Base-by-base conservation (phyloP, 2,888 invertebrate genomes). In the Salticus scenicus region DNA sequence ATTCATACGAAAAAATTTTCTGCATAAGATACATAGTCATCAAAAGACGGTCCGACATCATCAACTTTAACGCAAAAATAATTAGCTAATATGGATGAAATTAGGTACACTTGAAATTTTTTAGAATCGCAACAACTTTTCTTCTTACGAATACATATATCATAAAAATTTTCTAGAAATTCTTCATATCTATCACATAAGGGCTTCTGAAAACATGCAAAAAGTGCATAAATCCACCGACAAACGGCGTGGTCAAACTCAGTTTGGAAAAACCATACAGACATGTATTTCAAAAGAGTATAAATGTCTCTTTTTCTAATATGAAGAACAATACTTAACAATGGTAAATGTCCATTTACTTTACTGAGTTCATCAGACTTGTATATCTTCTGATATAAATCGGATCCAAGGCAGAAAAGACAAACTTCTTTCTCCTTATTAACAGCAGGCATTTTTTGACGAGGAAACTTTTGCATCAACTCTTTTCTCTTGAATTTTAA, bases 161-260 rank as follows among this genome's bases (percentile, higher is more conserved):
- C 66, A 66, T 63, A 51, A n/a, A 76, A 67, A 20, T 2, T 20
- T 67, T 76, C 67, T 31, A 76, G 28, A 33, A 70, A 8, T 8
- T 57, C 28, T 57, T 57, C 27, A 37, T 0, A 28, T n/a, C 2
- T 12, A 7, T 8, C 27, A 37, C 4, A 8, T 20, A 42, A 10
- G 5, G 79, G 72, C 1, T 67, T 47, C 12, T 66, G 14, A 20
- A 79, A n/a, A 42, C 64, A 72, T 10, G 64, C 72, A 27, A 72
- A 20, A 8, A 79, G 47, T 10, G 70, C 72, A 72, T 70, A 79
- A 1, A 72, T 17, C 79, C 79, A 79, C n/a, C 14, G 37, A n/a
- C 47, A 24, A 20, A 66, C 33, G 24, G 8, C n/a, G 17, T 66
- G 42, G 20, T 64, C 31, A 42, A 79, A 66, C 5, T 66, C 66